Evolutionary conservation across 2,797 vertebrate genomes (phyloP).

Genomic region (Morus bassanus): DNA sequence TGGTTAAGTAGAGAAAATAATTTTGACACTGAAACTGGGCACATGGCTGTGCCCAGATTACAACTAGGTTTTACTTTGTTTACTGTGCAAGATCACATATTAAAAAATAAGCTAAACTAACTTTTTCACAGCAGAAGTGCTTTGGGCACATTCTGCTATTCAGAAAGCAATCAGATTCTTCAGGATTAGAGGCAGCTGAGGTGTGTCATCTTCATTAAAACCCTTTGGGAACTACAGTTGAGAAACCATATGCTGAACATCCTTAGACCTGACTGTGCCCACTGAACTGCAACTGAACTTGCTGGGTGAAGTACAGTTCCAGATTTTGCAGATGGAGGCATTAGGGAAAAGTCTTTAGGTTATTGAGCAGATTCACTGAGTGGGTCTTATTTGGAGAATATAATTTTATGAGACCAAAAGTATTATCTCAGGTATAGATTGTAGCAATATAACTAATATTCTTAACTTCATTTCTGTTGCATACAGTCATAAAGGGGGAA

Average conservation of each 20-base stretch:
- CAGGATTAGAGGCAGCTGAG: not conserved
- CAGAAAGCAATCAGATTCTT: not conserved
- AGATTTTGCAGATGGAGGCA: not conserved
- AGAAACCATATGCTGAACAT: not conserved
- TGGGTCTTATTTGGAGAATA: not conserved
- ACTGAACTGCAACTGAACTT: not conserved
- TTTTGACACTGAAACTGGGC: not conserved
- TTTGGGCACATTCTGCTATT: not conserved
- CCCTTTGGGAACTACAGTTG: not conserved
- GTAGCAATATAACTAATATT: not conserved
- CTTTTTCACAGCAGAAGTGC: not conserved
- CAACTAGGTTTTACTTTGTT: not conserved
- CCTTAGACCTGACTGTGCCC: not conserved
- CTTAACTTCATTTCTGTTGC: not conserved
- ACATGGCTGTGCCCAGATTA: not conserved
- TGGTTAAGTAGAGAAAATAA: not conserved
- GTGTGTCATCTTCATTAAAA: not conserved
- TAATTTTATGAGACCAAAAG: not conserved
- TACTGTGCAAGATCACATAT: not conserved
- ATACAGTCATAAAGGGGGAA: not conserved
- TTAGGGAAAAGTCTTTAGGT: not conserved
- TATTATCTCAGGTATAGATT: not conserved
- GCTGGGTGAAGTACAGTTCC: not conserved
- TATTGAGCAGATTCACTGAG: not conserved
- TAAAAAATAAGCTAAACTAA: not conserved